These are phyloP conservation scores for Mesoclemmys tuberculata DNA, from an alignment of 2,113 vertebrate genomes.

Conservation along the genomic window DNA sequence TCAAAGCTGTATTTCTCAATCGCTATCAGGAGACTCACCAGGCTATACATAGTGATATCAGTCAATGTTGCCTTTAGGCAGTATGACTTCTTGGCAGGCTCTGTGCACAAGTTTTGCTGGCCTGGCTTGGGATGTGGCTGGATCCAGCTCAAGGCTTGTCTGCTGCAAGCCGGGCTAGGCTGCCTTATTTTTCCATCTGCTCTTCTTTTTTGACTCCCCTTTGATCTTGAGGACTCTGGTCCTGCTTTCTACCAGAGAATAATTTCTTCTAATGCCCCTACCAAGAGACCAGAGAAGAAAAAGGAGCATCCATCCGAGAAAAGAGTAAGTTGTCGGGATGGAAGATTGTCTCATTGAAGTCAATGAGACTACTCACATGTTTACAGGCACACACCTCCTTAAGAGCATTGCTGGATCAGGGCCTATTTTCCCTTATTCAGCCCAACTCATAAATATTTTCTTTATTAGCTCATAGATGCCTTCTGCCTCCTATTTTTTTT, in stretches of 20 bases:
- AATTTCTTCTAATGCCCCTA: conserved; percentile 9
- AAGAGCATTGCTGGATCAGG: conserved; percentile 19
- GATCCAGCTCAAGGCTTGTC: not conserved
- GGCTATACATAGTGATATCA: not conserved
- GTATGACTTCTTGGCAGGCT: not conserved
- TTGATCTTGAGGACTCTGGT: conserved; percentile 33
- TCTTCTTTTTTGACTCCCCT: conserved; percentile 16
- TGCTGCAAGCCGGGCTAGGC: not conserved
- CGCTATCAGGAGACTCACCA: conserved; percentile 21
- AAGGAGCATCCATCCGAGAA: not conserved
- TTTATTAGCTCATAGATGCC: not conserved
- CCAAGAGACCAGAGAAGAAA: not conserved
- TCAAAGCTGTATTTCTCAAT: conserved; percentile 2
- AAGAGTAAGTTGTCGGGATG: not conserved
- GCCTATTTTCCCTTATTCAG: not conserved
- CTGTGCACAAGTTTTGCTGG: not conserved
- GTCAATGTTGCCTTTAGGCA: not conserved
- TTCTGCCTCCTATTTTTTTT: not conserved
- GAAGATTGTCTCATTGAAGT: not conserved
- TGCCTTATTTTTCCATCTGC: conserved; percentile 1
- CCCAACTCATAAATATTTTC: not conserved
- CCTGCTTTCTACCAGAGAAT: conserved; percentile 1
- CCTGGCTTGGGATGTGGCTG: not conserved
- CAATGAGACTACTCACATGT: not conserved
- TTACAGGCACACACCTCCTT: not conserved